Conservation (phyloP, 1,140 invertebrate species). For the Scylla paramamosain region DNA sequence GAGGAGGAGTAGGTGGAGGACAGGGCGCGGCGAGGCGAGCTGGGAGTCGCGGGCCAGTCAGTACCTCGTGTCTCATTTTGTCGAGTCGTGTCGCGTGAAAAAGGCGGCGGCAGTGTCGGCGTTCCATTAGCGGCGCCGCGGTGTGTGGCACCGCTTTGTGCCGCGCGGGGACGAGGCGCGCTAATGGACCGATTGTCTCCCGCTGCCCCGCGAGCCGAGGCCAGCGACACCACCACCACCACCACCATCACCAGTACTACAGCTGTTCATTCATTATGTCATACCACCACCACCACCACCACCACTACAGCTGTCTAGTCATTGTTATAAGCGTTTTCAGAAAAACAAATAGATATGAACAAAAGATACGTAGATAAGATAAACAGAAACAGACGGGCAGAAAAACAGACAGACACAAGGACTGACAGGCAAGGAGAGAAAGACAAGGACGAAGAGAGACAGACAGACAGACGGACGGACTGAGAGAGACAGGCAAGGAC, state of each 20-base stretch:
- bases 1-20: not conserved
- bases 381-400: too few relatives aligned
- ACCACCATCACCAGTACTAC: too few relatives aligned
- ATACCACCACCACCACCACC: too few relatives aligned
- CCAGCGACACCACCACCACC: not conserved
- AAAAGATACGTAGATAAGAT: not conserved
- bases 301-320: too few relatives aligned
- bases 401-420: not conserved
- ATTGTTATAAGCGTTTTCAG: too few relatives aligned
- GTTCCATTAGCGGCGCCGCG: constrained; percentile 47
- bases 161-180: not conserved
- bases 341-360: too few relatives aligned
- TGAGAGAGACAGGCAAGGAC: not conserved
- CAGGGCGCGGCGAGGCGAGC: not conserved
- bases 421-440: not conserved
- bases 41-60: not conserved
- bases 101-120: constrained; percentile 2
- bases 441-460: not conserved
- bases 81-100: constrained; percentile 32
- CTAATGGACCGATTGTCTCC: constrained; percentile 55
- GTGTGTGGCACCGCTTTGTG: constrained; percentile 37
- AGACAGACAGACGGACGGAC: too few relatives aligned
- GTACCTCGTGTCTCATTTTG: constrained; percentile 6
- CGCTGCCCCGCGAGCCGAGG: not conserved
- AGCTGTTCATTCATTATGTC: too few relatives aligned